Base-by-base conservation (phyloP, 2,113 vertebrate species). In the Anarrhichthys ocellatus region DNA sequence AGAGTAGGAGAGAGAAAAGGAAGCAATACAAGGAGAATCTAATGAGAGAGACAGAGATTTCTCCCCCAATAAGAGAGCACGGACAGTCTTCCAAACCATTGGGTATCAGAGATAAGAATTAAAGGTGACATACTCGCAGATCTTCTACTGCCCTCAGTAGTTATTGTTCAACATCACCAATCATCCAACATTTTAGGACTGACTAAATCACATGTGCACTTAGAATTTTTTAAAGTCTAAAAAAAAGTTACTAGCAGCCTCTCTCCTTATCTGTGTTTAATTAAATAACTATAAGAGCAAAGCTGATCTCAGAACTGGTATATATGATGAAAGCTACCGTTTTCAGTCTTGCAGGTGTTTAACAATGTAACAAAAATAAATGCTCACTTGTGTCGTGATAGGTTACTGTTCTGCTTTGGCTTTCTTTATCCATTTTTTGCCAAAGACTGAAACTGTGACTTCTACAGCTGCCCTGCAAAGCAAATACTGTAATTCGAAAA, bases 41-140 rank as follows among this genome's bases (percentile, higher is more conserved):
- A 54, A 56, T 20, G 34, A 76, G 73, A 72, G 29, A 44, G 24
- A 81, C 32, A 73, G n/a, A 56, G n/a, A 74, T 75, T 76, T 75
- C 4, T 67, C 48, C 81, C 46, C 38, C 29, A 38, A 2, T 32
- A 34, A 42, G 50, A 14, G 64, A 46, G 32, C 64, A 38, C 20
- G 38, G 48, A 36, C 15, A n/a, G n/a, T 42, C 38, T n/a, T 48
- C 32, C 36, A 29, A 76, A 59, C 29, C 15, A 44, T 2, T 32
- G 10, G 46, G 13, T 64, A n/a, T 46, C 17, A 44, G 44, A 73
- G 9, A 29, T 29, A 71, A 67, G 52, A 59, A 56, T 34, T 73
- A 34, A 61, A 76, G 66, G 4, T 52, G 36, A 63, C 13, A 32
- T 42, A 18, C 54, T 70, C 52, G 7, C 56, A 64, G 17, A 58